These are phyloP conservation scores for Cynopterus brachyotis DNA, from an alignment of 2,113 vertebrate species.

Conservation along the genomic window DNA sequence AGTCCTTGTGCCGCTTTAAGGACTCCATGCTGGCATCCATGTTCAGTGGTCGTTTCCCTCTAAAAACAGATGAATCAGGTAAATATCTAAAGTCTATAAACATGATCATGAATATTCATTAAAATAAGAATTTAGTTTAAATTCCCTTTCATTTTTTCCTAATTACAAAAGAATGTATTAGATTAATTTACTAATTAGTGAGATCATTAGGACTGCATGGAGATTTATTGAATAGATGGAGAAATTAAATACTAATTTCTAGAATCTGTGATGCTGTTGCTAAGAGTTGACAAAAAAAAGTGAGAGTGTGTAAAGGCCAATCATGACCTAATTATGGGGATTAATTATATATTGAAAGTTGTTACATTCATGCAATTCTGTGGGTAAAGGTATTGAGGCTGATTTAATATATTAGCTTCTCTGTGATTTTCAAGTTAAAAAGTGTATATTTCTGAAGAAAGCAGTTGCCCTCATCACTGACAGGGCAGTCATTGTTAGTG, in stretches of 20 bases:
- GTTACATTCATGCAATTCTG: neutral
- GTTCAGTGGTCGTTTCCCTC: slow-evolving; percentile 85
- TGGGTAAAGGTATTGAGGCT: neutral
- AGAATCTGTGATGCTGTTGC: neutral
- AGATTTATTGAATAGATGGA: neutral
- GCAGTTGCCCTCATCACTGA: neutral
- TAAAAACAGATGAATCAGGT: slow-evolving; percentile 84
- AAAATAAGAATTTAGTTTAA: neutral
- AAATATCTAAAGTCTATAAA: slow-evolving; percentile 58
- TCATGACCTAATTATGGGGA: neutral
- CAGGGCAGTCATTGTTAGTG: neutral
- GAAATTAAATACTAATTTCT: slow-evolving; percentile 20
- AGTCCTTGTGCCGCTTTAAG: slow-evolving; percentile 82
- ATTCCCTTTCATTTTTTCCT: slow-evolving; percentile 53
- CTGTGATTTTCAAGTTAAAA: neutral
- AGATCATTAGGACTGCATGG: neutral
- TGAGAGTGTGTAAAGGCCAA: neutral
- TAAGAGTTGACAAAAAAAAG: neutral
- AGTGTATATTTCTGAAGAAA: neutral
- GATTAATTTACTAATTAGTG: slow-evolving; percentile 17
- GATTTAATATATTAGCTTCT: slow-evolving; percentile 4
- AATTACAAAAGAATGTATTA: neutral
- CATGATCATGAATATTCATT: slow-evolving; percentile 11
- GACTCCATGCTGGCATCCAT: slow-evolving; percentile 84
- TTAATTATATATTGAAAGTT: slow-evolving; percentile 2